Percentiles rank a stretch among this genome's conserved stretches.
Conservation (phyloP, 2,888 invertebrate genomes). For the Tholera decimalis region DNA sequence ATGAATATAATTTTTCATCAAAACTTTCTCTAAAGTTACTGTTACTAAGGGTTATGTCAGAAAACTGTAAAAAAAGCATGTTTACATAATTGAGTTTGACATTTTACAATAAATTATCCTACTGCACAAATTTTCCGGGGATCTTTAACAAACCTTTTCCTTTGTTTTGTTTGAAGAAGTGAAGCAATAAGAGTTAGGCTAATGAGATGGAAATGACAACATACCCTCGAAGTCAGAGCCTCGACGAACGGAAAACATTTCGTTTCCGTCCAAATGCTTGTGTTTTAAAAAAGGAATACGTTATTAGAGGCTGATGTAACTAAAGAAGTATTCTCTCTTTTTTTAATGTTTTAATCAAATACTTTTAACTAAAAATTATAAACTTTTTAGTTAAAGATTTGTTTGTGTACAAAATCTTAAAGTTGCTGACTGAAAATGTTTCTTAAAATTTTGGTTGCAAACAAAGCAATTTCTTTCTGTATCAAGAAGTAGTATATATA, state of each 20-base stretch:
- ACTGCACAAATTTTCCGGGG: not conserved
- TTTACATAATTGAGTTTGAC: not conserved
- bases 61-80: not conserved
- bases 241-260: constrained; percentile 27
- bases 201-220: constrained; percentile 43
- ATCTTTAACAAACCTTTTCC: constrained; percentile 2
- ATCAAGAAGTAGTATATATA: no score
- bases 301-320: not conserved
- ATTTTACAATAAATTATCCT: no score
- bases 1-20: no score
- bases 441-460: no score
- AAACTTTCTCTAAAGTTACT: not conserved
- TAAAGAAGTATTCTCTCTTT: constrained; percentile 4
- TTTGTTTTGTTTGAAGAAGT: not conserved
- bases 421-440: no score
- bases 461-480: no score
- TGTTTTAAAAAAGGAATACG: constrained; percentile 6
- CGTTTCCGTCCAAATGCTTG: constrained; percentile 4
- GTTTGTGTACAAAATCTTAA: no score
- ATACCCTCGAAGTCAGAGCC: constrained; percentile 17
- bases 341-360: not conserved
- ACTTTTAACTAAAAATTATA: no score
- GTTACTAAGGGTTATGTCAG: not conserved
- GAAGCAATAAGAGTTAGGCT: constrained; percentile 29
- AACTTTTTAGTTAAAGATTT: not conserved